phyloP scores from a whole-genome alignment of 2,888 invertebrate genomes.

The Loripinus fragilis region DNA sequence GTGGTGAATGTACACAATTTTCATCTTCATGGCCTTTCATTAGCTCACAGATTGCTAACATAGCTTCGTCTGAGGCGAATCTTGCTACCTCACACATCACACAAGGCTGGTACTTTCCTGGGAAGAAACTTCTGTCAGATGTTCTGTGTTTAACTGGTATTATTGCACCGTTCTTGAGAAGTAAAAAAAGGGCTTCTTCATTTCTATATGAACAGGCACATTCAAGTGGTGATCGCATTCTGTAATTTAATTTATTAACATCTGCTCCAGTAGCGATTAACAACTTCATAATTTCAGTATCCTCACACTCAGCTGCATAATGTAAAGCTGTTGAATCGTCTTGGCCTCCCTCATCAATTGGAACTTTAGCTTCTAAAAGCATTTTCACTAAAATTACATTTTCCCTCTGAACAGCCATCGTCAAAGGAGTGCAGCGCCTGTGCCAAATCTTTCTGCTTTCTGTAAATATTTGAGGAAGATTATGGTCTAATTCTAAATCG shows the following conservation, averaged over 20 bases:
- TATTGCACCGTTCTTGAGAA: constrained; percentile 51
- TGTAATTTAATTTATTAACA: constrained; percentile 44
- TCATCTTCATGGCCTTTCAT: constrained; percentile 44
- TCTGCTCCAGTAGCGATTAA: constrained; percentile 41
- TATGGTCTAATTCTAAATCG: background rate
- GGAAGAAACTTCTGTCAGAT: constrained; percentile 16
- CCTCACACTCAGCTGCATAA: constrained; percentile 41
- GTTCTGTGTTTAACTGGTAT: constrained; percentile 29
- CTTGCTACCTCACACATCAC: constrained; percentile 50
- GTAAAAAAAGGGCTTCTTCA: constrained; percentile 32
- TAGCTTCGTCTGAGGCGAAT: constrained; percentile 24
- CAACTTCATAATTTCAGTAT: constrained; percentile 36
- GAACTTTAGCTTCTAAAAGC: constrained; percentile 39
- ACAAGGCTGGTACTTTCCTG: background rate
- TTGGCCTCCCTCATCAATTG: constrained; percentile 45
- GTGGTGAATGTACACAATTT: constrained; percentile 36
- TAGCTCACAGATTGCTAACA: constrained; percentile 37
- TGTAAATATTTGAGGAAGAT: background rate
- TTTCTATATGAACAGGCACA: constrained; percentile 37
- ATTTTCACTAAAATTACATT: constrained; percentile 37
- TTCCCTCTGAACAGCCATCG: constrained; percentile 38
- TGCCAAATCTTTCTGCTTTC: background rate
- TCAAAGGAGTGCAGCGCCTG: constrained; percentile 43
- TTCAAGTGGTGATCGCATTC: constrained; percentile 49
- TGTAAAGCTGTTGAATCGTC: constrained; percentile 46